phyloP scores from a whole-genome alignment of 2,888 invertebrate species.

The Eupithecia subfuscata region DNA sequence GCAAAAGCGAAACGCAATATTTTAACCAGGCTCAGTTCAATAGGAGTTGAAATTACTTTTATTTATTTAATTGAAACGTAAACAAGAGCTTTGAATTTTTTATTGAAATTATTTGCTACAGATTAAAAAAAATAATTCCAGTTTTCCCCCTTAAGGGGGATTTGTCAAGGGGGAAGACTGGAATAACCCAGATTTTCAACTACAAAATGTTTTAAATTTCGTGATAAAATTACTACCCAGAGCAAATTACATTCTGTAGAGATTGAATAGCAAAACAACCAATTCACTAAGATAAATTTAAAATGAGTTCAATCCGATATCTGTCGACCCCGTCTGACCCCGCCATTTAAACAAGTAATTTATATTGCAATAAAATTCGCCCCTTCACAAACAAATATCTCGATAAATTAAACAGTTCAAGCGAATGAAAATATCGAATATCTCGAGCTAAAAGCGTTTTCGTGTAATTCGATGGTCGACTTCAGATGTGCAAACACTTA shows the following conservation, averaged over 20 bases:
- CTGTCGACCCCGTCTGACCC: slow-evolving; percentile 32
- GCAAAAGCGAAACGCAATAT: not conserved
- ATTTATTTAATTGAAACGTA: not conserved
- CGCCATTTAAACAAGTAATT: slow-evolving; percentile 34
- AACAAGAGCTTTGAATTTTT: not conserved
- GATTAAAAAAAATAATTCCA: too few species aligned
- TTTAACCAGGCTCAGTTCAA: not conserved
- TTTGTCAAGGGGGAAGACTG: too few species aligned
- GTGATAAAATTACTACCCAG: not conserved
- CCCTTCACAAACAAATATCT: slow-evolving; percentile 45
- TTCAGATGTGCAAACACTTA: slow-evolving; percentile 43
- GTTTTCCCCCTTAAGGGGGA: too few species aligned
- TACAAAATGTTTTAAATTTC: not conserved
- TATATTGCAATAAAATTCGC: slow-evolving; percentile 43
- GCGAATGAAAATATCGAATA: slow-evolving; percentile 53
- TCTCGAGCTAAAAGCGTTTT: slow-evolving; percentile 57
- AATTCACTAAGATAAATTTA: slow-evolving; percentile 30
- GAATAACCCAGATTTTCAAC: too few species aligned
- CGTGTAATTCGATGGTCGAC: slow-evolving; percentile 47
- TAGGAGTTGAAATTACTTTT: not conserved
- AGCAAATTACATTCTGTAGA: not conserved
- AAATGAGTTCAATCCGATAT: slow-evolving; percentile 26
- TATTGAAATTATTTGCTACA: not conserved
- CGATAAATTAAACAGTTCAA: slow-evolving; percentile 44
- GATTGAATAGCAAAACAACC: slow-evolving; percentile 9